Base-by-base conservation (phyloP, 2,113 vertebrate species). In the Erythrocercus mccallii region DNA sequence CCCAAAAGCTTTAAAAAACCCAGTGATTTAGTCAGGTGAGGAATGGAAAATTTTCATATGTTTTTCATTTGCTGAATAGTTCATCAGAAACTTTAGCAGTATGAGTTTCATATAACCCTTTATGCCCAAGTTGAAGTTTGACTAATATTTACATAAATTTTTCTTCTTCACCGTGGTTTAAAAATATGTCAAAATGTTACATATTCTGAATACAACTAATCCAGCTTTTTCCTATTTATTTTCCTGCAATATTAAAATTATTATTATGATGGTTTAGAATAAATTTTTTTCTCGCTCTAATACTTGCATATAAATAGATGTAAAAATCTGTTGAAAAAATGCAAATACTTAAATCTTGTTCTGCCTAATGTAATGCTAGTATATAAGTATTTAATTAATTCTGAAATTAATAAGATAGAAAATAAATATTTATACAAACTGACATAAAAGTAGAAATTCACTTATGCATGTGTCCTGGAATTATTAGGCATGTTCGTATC, bases 1-100 rank as follows among this genome's bases (percentile, higher is more conserved):
- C 99, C 99, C 42, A 99, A 99, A 97, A 99, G 99, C 97, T 99
- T 99, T 97, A 99, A 99, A 98, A 99, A 99, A 88, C 99, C 99
- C 92, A 99, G 99, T 22, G 99, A 99, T 96, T 97, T 99, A 12
- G 98, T 99, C 95, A 99, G 99, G 99, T 99, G 97, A 97, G 97
- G 14, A 65, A 45, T n/a, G 5, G 51, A 37, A 69, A 27, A 68
- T 15, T 23, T 62, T 70, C 28, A 1, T 5, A 0, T 70, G 3
- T 64, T 94, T 91, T 81, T 22, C 21, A 2, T 81, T 65, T 80
- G 44, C 30, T 77, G 13, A 68, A 9, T 45, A 66, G 14, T 90
- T 92, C 20, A 57, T 27, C 19, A 58, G 37, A 72, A 81, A 19
- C n/a, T 53, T 53, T 35, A 62, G 33, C 23, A 65, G 9, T 47